A percentile compares a stretch with the other conserved stretches of the same genome.
Evolutionary conservation across 2,113 vertebrate species (phyloP).

Genomic region (Prunella himalayana): DNA sequence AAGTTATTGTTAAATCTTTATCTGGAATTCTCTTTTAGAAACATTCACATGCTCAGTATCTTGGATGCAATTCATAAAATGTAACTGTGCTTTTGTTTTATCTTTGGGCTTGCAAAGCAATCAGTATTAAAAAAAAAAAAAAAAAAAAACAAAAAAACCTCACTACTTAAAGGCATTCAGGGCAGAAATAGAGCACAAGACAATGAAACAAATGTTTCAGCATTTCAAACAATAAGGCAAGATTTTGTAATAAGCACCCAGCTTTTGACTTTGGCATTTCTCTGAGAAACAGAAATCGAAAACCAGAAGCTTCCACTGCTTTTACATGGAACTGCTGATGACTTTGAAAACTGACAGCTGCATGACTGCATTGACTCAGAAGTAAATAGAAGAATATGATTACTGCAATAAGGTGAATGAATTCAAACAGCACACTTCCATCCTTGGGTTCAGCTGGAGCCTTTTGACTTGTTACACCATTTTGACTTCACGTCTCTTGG

Average conservation of each 20-base stretch:
- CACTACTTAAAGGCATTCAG: background rate
- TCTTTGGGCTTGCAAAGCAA: background rate
- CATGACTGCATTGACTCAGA: background rate
- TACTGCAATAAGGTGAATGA: background rate
- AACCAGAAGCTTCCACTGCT: background rate
- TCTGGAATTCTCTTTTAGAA: background rate
- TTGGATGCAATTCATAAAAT: background rate
- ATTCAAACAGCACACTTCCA: background rate
- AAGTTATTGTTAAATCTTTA: background rate
- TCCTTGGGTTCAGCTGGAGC: background rate
- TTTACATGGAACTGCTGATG: background rate
- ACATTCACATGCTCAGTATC: background rate
- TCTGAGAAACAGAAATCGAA: background rate
- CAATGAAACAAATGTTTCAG: background rate
- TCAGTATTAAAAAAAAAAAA: background rate
- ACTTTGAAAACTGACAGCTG: background rate
- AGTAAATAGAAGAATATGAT: background rate
- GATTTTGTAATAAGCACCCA: background rate
- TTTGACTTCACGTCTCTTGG: background rate
- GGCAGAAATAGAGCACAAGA: background rate
- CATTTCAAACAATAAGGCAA: conserved; percentile 6
- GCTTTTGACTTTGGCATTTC: background rate
- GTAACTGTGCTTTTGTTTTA: background rate
- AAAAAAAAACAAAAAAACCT: background rate
- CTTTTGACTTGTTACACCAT: background rate